Evolutionary conservation across 2,797 vertebrate genomes (phyloP).

Genomic region (Melopsittacus undulatus): DNA sequence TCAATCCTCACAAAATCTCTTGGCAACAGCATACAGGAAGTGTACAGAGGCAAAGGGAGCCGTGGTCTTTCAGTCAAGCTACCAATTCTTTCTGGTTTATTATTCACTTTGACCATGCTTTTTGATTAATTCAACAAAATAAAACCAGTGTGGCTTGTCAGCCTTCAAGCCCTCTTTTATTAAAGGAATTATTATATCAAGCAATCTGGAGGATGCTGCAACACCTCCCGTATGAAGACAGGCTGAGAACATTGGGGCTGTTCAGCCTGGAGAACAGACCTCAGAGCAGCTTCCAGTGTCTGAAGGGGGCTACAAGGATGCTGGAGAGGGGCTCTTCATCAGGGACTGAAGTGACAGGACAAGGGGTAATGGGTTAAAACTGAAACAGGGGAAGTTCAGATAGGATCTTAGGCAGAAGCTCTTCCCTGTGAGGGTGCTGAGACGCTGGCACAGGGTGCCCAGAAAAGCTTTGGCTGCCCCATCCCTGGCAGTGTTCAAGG

Average conservation of each 20-base stretch:
- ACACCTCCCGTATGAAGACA: background rate
- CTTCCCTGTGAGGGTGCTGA: background rate
- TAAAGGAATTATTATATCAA: constrained; percentile 44
- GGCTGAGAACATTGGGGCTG: background rate
- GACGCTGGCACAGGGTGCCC: background rate
- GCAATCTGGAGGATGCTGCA: background rate
- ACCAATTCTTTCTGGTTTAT: constrained; percentile 41
- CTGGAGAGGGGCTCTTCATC: background rate
- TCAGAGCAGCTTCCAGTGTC: background rate
- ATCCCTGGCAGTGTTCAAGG: background rate
- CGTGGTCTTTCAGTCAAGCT: background rate
- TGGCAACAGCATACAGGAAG: constrained; percentile 26
- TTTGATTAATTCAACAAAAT: constrained; percentile 59
- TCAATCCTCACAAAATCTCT: constrained; percentile 62
- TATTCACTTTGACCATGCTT: constrained; percentile 17
- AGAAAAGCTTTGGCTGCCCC: background rate
- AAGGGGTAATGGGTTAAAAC: background rate
- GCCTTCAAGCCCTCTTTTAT: constrained; percentile 27
- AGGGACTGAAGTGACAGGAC: background rate
- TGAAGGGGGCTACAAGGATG: background rate
- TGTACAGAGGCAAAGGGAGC: background rate
- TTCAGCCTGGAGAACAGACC: background rate
- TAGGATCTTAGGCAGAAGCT: background rate
- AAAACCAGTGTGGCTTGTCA: background rate
- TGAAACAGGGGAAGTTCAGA: background rate